Evolutionary conservation across 2,888 invertebrate species (phyloP).

Genomic region (Drosophila imparisetae): DNA sequence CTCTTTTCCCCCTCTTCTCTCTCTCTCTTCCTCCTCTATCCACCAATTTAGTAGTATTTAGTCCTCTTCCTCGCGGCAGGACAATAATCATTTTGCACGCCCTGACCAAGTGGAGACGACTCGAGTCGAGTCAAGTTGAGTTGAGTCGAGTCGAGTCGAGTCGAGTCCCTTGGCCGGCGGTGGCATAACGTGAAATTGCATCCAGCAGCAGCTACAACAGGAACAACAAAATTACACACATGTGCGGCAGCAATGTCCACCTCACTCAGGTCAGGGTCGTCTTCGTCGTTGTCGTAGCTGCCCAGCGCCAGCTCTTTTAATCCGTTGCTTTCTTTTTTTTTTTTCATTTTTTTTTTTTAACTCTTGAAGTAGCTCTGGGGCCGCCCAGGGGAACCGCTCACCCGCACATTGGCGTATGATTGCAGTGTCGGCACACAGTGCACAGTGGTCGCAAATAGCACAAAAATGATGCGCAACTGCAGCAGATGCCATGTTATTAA

Average conservation of each 20-base stretch:
- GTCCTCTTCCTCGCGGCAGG: conserved; percentile 42
- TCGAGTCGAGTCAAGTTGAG: neutral
- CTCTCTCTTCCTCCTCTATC: neutral
- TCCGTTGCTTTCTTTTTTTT: conserved; percentile 55
- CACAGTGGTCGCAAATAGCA: conserved; percentile 48
- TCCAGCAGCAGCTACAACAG: conserved; percentile 35
- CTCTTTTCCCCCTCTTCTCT: too few relatives aligned
- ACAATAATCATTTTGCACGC: conserved; percentile 72
- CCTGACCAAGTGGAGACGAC: conserved; percentile 26
- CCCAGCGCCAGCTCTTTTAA: conserved; percentile 72
- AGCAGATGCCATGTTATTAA: neutral
- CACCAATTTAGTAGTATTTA: conserved; percentile 1
- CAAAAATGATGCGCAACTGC: neutral
- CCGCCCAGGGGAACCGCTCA: conserved; percentile 31
- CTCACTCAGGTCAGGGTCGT: conserved; percentile 1
- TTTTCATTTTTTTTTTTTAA: neutral
- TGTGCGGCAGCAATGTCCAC: conserved; percentile 10
- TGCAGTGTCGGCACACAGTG: conserved; percentile 58
- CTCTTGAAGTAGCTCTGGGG: conserved; percentile 14
- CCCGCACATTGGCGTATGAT: conserved; percentile 63
- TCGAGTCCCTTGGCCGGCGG: conserved; percentile 51
- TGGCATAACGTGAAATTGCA: conserved; percentile 71
- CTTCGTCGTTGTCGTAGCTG: conserved; percentile 24
- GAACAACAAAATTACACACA: conserved; percentile 45
- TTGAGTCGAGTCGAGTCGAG: neutral